phyloP scores from a whole-genome alignment of 2,888 invertebrate species.

The Brachyptera putata region DNA sequence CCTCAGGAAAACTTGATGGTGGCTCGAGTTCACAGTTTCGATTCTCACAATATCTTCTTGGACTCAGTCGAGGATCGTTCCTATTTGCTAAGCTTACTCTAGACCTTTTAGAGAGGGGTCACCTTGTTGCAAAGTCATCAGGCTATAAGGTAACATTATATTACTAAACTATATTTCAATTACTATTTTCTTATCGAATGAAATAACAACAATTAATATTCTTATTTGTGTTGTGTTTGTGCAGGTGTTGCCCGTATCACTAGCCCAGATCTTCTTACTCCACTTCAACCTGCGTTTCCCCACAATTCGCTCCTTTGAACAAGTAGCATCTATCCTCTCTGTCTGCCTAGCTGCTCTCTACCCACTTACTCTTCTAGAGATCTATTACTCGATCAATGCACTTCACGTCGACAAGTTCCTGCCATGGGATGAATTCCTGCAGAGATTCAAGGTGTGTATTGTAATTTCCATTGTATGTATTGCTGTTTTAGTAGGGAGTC shows the following conservation, averaged over 20 bases:
- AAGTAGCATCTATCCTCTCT: slow-evolving; percentile 77
- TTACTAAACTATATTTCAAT: too few relatives aligned
- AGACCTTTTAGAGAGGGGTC: slow-evolving; percentile 87
- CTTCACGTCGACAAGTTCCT: slow-evolving; percentile 72
- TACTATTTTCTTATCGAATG: background rate
- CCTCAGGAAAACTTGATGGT: slow-evolving; percentile 58
- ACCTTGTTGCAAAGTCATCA: slow-evolving; percentile 87
- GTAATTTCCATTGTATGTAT: background rate
- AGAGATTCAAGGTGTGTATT: slow-evolving; percentile 65
- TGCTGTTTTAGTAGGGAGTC: background rate
- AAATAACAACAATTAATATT: slow-evolving; percentile 3
- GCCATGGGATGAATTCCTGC: slow-evolving; percentile 86
- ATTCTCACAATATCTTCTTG: slow-evolving; percentile 80
- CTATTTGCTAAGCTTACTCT: slow-evolving; percentile 87
- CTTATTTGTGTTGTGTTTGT: slow-evolving; percentile 4
- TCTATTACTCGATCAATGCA: slow-evolving; percentile 90
- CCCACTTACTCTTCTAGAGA: slow-evolving; percentile 84
- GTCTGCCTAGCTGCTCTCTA: slow-evolving; percentile 88
- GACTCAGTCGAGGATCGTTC: slow-evolving; percentile 83
- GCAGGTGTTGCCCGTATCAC: slow-evolving; percentile 71
- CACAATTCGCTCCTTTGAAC: slow-evolving; percentile 81
- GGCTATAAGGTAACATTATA: slow-evolving; percentile 68
- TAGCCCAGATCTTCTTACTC: slow-evolving; percentile 84
- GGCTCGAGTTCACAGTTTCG: slow-evolving; percentile 63
- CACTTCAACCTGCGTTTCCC: slow-evolving; percentile 91